Evolutionary conservation across 2,113 vertebrate species (phyloP), one percentile per base, ranked within the genome.

Genomic region (Neodon shergylaensis): DNA sequence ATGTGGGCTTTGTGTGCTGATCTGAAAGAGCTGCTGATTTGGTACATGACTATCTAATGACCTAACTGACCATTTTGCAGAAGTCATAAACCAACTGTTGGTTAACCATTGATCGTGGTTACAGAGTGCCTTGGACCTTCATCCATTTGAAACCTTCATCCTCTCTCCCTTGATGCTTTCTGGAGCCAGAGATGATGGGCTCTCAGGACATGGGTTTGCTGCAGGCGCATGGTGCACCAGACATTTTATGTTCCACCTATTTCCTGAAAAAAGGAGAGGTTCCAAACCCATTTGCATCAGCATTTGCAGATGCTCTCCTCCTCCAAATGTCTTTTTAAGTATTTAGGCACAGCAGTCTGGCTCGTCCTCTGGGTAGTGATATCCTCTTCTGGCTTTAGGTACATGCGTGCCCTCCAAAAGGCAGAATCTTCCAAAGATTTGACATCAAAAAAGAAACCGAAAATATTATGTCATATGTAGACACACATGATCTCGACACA

Each of bases 321-420:
- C 63, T 96, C 95, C 96, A 97, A 97, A 97, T 97, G 96, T 76
- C 92, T 97, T 97, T 98, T 97, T 97, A 98, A 97, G 96, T 97
- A 95, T 95, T 92, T 74, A 94, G 74, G 95, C 96, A 72, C 96
- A 98, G 95, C 86, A 81, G 83, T 93, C 96, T 98, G 96, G 82
- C 94, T 97, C 78, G 81, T 97, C 31, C 88, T 94, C 97, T 94
- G 76, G 74, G 54, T 94, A 28, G 78, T 36, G 74, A 95, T 87
- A 91, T 65, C 72, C 95, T 96, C 83, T 88, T 87, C 94, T 96
- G 95, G 96, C 90, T 94, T 52, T 61, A 63, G 44, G 70, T 79
- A 83, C 33, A 86, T 83, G 44, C 49, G 47, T 1, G 7, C 1
- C 26, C 73, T 95, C 92, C 92, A 88, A 77, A 3, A 92, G 63